Conservation (phyloP, 2,797 vertebrate genomes). For the Urophycis tenuis region DNA sequence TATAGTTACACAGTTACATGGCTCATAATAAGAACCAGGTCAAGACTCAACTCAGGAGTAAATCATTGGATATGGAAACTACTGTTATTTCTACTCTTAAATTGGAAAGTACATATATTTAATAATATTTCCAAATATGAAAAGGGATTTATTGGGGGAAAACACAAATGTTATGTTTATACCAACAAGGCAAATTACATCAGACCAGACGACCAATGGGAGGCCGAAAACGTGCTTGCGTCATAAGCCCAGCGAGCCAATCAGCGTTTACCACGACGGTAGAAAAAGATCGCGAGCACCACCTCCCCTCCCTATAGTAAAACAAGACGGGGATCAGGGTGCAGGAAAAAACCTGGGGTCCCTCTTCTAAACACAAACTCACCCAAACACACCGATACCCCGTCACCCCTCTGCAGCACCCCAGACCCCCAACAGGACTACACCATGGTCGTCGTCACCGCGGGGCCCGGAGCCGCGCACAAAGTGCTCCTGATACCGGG, state of each 20-base stretch:
- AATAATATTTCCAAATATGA: background rate
- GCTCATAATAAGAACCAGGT: background rate
- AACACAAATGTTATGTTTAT: conserved; percentile 12
- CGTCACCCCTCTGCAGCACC: too few relatives aligned
- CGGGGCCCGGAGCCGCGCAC: conserved; percentile 65
- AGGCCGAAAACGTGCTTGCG: accelerated
- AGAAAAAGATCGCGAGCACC: conserved; percentile 61
- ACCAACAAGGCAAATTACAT: conserved; percentile 47
- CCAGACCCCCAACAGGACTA: conserved; percentile 22
- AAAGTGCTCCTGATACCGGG: conserved; percentile 78
- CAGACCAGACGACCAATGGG: conserved; percentile 64
- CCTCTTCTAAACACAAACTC: background rate
- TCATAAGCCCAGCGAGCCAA: conserved; percentile 62
- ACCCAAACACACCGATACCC: too few relatives aligned
- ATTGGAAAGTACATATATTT: background rate
- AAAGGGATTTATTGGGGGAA: background rate
- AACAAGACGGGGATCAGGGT: conserved; percentile 1
- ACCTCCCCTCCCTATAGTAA: conserved; percentile 18
- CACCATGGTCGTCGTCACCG: conserved; percentile 75
- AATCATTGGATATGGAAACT: background rate
- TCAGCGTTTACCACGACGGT: conserved; percentile 75
- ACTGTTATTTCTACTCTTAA: background rate
- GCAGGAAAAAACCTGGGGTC: conserved; percentile 31
- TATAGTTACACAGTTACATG: background rate
- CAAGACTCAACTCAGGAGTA: background rate